phyloP scores from a whole-genome alignment of 2,797 vertebrate genomes.

The Zenarchopterus dispar region DNA sequence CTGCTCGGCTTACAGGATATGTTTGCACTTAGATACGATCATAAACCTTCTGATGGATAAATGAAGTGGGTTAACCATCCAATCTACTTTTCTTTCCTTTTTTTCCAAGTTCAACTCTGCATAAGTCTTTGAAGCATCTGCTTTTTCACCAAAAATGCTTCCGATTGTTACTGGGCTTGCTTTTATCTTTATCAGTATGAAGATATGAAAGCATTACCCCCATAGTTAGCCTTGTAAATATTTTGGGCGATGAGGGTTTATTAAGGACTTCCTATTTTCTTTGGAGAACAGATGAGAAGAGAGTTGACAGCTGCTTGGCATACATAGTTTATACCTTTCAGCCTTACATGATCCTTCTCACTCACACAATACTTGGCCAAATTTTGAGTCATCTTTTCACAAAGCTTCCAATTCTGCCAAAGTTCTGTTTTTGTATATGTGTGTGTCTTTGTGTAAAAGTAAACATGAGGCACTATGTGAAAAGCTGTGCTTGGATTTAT shows the following conservation, averaged over 20 bases:
- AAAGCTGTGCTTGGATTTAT: slow-evolving; percentile 8
- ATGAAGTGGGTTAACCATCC: slow-evolving; percentile 33
- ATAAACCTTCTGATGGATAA: slow-evolving; percentile 56
- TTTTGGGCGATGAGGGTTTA: slow-evolving; percentile 45
- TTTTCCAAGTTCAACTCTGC: slow-evolving; percentile 25
- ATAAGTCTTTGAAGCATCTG: slow-evolving; percentile 21
- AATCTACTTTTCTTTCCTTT: slow-evolving; percentile 4
- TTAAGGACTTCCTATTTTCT: slow-evolving; percentile 56
- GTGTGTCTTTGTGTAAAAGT: not conserved
- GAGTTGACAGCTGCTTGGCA: slow-evolving; percentile 48
- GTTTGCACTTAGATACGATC: slow-evolving; percentile 28
- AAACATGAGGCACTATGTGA: slow-evolving; percentile 13
- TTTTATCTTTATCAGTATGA: slow-evolving; percentile 43
- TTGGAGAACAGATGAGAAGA: slow-evolving; percentile 23
- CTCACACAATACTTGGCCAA: slow-evolving; percentile 28
- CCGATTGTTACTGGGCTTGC: slow-evolving; percentile 38
- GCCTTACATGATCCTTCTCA: slow-evolving; percentile 33
- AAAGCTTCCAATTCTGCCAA: slow-evolving; percentile 28
- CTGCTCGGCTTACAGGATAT: slow-evolving; percentile 63
- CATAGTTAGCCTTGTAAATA: slow-evolving; percentile 40
- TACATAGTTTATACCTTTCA: slow-evolving; percentile 36
- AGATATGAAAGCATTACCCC: slow-evolving; percentile 59
- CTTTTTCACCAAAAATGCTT: slow-evolving; percentile 10
- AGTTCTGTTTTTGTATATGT: slow-evolving; percentile 37
- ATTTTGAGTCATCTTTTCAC: slow-evolving; percentile 37